Base-by-base conservation (phyloP, 2,113 vertebrate species). In the Tragelaphus scriptus region DNA sequence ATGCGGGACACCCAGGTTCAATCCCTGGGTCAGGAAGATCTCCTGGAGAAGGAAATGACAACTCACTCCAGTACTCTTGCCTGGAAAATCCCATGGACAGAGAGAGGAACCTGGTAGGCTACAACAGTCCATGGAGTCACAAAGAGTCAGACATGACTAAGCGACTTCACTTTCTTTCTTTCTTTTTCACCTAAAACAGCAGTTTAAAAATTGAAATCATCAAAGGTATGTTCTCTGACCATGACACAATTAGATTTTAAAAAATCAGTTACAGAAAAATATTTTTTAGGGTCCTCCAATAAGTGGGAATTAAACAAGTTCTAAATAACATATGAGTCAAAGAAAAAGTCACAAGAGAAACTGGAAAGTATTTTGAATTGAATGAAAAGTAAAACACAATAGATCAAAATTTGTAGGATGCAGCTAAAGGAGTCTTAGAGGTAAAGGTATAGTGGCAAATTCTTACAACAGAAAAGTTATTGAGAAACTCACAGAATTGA, bases 121-220 rank as follows among this genome's bases (percentile, higher is more conserved):
- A 71, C 36, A 40, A 71, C 36, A 40, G 21, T 71, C n/a, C 19
- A 71, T 40, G 68, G n/a, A 5, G 10, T 71, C n/a, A 40, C 9
- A 71, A 36, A 71, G 19, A 40, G 68, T 40, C 1, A 0, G n/a
- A 23, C n/a, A 40, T 1, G 5, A 40, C n/a, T 71, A 6, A 40
- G n/a, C 0, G 1, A n/a, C 9, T 71, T 71, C n/a, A 36, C 4
- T 71, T 71, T 36, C 32, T 68, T 68, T 68, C 63, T 65, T 65
- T 65, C 61, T 68, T 63, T 63, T 30, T 63, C 36, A 61, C 36
- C 28, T 81, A 59, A 47, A 88, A 55, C 3, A 71, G 65, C 17
- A 65, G 32, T 92, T 97, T 28, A 40, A 92, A 96, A 12, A 59
- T 59, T 88, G 82, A 65, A 94, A 85, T 82, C 12, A 65, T 81